These are phyloP conservation scores for Pharmacophagus antenor DNA, from an alignment of 2,888 invertebrate genomes.

Conservation along the genomic window DNA sequence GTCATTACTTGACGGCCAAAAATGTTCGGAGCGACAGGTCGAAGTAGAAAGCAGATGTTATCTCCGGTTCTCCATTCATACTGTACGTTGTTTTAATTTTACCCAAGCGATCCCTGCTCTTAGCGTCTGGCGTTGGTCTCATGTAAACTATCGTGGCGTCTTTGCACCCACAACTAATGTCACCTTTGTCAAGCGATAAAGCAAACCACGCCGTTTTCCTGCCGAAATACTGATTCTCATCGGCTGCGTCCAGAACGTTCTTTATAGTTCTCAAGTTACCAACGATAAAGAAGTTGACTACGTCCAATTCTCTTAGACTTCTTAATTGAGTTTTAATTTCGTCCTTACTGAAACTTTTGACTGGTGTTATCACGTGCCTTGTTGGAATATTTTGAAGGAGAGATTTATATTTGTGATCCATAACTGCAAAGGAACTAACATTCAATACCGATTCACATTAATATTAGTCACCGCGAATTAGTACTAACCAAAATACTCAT, in stretches of 20 bases:
- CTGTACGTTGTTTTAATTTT: conserved; percentile 86
- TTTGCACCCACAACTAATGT: conserved; percentile 86
- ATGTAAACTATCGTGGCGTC: conserved; percentile 89
- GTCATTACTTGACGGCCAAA: conserved; percentile 85
- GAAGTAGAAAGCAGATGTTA: conserved; percentile 92
- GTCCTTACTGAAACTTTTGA: conserved; percentile 80
- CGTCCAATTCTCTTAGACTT: conserved; percentile 88
- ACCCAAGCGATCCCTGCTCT: conserved; percentile 85
- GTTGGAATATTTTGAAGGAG: conserved; percentile 94
- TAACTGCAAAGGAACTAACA: conserved; percentile 79
- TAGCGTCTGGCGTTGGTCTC: conserved; percentile 85
- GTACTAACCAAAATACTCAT: conserved; percentile 88
- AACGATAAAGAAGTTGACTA: conserved; percentile 93
- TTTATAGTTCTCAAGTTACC: conserved; percentile 87
- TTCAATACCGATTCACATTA: conserved; percentile 6
- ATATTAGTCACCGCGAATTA: conserved; percentile 23
- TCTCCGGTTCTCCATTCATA: conserved; percentile 86
- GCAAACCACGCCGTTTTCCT: conserved; percentile 94
- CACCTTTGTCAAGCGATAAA: conserved; percentile 87
- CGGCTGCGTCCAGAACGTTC: conserved; percentile 85
- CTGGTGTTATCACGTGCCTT: conserved; percentile 90
- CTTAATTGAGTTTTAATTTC: conserved; percentile 85
- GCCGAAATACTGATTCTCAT: conserved; percentile 88
- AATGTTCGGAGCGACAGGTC: conserved; percentile 89
- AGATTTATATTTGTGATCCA: conserved; percentile 97